Evolutionary conservation across 2,113 vertebrate species (phyloP).

Genomic region (Cryptotis parvus): DNA sequence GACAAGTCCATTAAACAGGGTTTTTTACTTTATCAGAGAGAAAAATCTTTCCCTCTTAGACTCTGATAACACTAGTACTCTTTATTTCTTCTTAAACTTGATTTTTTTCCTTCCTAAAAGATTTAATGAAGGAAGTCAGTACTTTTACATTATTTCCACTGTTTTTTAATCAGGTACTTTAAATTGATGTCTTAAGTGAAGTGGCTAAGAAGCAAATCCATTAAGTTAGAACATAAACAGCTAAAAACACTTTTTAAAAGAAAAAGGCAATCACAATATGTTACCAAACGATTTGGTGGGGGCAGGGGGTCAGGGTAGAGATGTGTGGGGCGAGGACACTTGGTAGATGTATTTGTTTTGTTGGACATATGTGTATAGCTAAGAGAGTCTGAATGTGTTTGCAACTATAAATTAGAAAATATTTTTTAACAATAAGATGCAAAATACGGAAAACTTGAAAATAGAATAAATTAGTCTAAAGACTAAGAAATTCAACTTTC

Average conservation of each 20-base stretch:
- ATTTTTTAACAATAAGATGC: slow-evolving; percentile 34
- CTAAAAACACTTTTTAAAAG: background rate
- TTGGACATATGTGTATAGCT: background rate
- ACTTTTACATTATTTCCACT: background rate
- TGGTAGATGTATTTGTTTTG: background rate
- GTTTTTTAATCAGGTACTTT: slow-evolving; percentile 47
- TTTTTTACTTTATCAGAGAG: background rate
- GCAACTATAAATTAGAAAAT: background rate
- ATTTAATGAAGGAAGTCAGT: slow-evolving; percentile 56
- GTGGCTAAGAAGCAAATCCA: background rate
- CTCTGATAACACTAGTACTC: background rate
- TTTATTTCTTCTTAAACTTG: background rate
- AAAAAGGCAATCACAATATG: background rate
- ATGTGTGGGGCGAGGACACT: no score
- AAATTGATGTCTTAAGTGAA: background rate
- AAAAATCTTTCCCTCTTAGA: background rate
- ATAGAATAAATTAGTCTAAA: background rate
- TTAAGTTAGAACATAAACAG: slow-evolving; percentile 8
- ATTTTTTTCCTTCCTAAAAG: background rate
- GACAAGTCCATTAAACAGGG: background rate
- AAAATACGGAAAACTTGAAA: slow-evolving; percentile 16
- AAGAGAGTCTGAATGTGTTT: background rate
- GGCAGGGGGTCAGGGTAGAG: no score
- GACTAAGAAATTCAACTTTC: background rate
- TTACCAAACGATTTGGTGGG: background rate